A percentile compares a stretch with the other conserved stretches of the same genome.
These are phyloP conservation scores for Orcinus orca DNA, from an alignment of 2,113 vertebrate genomes.

Conservation along the genomic window DNA sequence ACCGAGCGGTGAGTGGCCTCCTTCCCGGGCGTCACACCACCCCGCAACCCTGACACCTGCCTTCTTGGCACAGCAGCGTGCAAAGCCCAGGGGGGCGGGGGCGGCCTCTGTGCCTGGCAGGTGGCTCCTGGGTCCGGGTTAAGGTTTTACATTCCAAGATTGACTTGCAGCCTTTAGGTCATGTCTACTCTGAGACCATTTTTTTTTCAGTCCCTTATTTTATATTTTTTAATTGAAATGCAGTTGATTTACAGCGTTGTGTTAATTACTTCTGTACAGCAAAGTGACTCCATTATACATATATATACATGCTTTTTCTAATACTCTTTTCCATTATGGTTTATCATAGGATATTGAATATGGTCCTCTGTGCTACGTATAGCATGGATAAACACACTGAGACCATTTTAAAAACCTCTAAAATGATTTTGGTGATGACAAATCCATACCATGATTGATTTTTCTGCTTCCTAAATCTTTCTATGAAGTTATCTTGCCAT, in stretches of 20 bases:
- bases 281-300: not conserved
- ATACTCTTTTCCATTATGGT: not conserved
- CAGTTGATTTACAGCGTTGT: not conserved
- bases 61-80: too few species aligned
- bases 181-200: not conserved
- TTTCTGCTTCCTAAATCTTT: not conserved
- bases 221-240: not conserved
- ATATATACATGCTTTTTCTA: not conserved
- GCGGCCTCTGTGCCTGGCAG: too few species aligned
- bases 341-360: not conserved
- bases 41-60: not conserved
- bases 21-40: rapidly evolving
- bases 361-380: not conserved
- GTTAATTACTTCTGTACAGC: not conserved
- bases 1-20: slow-evolving; percentile 92
- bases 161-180: not conserved
- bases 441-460: not conserved
- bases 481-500: not conserved
- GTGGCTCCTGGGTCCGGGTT: not conserved
- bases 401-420: not conserved
- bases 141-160: not conserved
- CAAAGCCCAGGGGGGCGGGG: not conserved
- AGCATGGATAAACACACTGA: not conserved
- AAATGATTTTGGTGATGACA: too few species aligned
- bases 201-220: not conserved